Conservation (phyloP, 2,888 invertebrate genomes). For the Rapana venosa region DNA sequence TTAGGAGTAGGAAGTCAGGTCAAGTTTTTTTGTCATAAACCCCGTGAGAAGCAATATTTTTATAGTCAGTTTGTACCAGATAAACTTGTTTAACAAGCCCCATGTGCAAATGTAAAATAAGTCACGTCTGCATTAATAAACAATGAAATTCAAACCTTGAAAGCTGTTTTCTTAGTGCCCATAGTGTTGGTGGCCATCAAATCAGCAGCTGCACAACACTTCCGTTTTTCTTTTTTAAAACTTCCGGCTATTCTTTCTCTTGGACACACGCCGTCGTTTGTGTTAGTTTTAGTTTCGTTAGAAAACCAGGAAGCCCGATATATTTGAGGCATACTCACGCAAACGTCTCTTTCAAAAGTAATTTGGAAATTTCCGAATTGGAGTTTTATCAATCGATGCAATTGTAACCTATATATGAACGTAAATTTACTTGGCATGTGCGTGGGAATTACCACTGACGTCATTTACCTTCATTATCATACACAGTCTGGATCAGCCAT, state of each 20-base stretch:
- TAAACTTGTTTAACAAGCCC: too few relatives aligned
- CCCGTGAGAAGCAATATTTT: too few relatives aligned
- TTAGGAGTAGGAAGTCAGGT: too few relatives aligned
- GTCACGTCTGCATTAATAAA: too few relatives aligned
- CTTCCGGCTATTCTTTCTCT: conserved; percentile 37
- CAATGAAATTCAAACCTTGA: too few relatives aligned
- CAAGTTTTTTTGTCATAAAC: too few relatives aligned
- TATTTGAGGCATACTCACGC: not conserved
- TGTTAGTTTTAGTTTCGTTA: conserved; percentile 8
- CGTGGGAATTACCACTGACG: conserved; percentile 57
- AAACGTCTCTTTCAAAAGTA: not conserved
- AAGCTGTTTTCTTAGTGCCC: too few relatives aligned
- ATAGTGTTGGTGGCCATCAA: not conserved
- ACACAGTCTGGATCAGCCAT: conserved; percentile 63
- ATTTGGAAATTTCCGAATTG: not conserved
- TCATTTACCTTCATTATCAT: conserved; percentile 64
- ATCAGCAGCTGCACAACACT: conserved; percentile 22
- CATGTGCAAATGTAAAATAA: too few relatives aligned
- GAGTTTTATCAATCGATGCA: not conserved
- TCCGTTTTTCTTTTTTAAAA: conserved; percentile 24
- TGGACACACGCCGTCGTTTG: not conserved
- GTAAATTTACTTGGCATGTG: not conserved
- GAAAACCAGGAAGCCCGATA: not conserved
- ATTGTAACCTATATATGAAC: not conserved
- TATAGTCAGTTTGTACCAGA: too few relatives aligned